These are phyloP conservation scores for Parasteatoda tepidariorum DNA, from an alignment of 1,140 invertebrate genomes.

Conservation along the genomic window DNA sequence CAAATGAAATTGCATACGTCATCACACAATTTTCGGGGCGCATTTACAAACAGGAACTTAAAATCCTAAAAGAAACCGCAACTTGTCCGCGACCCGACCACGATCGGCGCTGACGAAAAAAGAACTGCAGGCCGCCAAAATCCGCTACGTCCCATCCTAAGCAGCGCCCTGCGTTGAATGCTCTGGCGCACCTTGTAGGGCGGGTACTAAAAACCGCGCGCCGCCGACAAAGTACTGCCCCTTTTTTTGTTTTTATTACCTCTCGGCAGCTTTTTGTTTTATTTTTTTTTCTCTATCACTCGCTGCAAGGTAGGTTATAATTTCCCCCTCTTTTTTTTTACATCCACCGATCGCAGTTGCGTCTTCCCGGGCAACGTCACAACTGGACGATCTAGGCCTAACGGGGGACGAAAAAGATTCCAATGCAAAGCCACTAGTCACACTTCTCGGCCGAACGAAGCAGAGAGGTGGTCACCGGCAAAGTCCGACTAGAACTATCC, in stretches of 20 bases:
- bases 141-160: too few species aligned
- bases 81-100: too few species aligned
- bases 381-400: slow-evolving; percentile 54
- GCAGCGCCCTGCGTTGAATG: neutral
- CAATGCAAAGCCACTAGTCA: slow-evolving; percentile 19
- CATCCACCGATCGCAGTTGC: neutral
- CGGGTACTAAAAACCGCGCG: slow-evolving; percentile 16
- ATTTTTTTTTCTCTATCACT: neutral
- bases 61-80: too few species aligned
- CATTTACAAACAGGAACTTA: too few species aligned
- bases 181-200: neutral
- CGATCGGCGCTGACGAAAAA: too few species aligned
- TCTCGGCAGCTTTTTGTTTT: neutral
- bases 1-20: too few species aligned
- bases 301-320: neutral
- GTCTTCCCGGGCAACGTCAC: slow-evolving; percentile 30
- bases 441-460: slow-evolving; percentile 6
- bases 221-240: slow-evolving; percentile 9
- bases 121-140: too few species aligned
- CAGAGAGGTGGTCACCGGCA: slow-evolving; percentile 22
- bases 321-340: neutral
- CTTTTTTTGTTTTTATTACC: neutral
- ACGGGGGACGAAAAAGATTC: slow-evolving; percentile 18
- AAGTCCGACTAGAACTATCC: slow-evolving; percentile 2
- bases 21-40: too few species aligned